Percentiles rank a stretch among this genome's conserved stretches.
Conservation (phyloP, 1,140 invertebrate species). For the Cardiocondyla obscurior region DNA sequence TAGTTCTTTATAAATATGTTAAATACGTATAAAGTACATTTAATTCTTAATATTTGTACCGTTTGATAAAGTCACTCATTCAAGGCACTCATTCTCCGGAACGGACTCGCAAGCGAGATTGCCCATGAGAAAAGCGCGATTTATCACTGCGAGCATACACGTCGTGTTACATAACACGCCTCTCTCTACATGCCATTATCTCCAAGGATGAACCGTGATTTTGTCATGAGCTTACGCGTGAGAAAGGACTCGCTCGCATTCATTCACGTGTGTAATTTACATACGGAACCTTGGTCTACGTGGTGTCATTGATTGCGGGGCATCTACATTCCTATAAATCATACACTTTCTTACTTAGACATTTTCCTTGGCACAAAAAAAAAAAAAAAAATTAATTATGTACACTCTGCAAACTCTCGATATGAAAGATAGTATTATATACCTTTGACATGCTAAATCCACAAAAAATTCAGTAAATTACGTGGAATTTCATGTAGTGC, state of each 20-base stretch:
- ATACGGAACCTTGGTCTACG: neutral
- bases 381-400: neutral
- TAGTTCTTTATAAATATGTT: neutral
- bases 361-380: neutral
- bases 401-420: neutral
- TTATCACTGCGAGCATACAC: constrained; percentile 4
- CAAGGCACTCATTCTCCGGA: neutral
- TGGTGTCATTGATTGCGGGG: neutral
- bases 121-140: neutral
- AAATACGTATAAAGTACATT: neutral
- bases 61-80: neutral
- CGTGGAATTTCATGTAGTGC: neutral
- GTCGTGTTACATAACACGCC: constrained; percentile 25
- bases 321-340: neutral
- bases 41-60: neutral
- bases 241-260: constrained; percentile 31
- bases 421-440: neutral
- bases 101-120: neutral
- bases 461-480: neutral
- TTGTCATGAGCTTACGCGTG: neutral
- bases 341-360: neutral
- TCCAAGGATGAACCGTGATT: constrained; percentile 36
- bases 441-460: neutral
- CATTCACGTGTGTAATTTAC: neutral
- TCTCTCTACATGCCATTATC: constrained; percentile 5